Base-by-base conservation (phyloP, 2,113 vertebrate species). In the Machaerirhynchus nigripectus region DNA sequence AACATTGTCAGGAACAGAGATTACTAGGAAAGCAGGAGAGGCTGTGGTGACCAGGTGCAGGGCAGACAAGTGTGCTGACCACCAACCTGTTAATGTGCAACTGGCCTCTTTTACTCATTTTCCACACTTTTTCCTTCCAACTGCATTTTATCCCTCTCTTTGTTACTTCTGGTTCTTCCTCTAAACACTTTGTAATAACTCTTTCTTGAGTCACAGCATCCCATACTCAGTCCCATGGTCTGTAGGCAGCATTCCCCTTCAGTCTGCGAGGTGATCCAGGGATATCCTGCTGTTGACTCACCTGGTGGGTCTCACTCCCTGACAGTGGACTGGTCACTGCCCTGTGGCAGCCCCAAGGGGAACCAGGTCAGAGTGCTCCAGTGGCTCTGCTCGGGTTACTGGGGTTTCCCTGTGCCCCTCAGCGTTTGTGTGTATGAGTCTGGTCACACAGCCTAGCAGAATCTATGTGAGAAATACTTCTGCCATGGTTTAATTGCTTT, bases 321-420 rank as follows among this genome's bases (percentile, higher is more conserved):
- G 2, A 19, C 22, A 47, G 1, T 13, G 40, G 33, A 7, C 57
- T 65, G 50, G 37, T 31, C 26, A 16, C 30, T 70, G 56, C 37
- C 31, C n/a, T 8, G 44, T 40, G 50, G 40, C 13, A 49, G 60
- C 23, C 26, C n/a, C 55, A 30, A 13, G 11, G 20, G 13, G 8
- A 63, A 3, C 18, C 0, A 1, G 26, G 10, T 77, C 39, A 44
- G 24, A 26, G 31, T 28, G 33, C 35, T 55, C 50, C 3, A 3
- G 12, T 47, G 53, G 49, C 30, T 57, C 64, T 63, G 31, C n/a
- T 69, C 31, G 9, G 27, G 39, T 33, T 46, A 8, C 22, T 37
- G 35, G 15, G 10, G 3, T 40, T 81, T 39, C 24, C 37, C 27
- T 47, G 28, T 10, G 16, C 12, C 47, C 26, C 77, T 49, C 12